phyloP scores from a whole-genome alignment of 2,113 vertebrate species.

The Megaleporinus macrocephalus region DNA sequence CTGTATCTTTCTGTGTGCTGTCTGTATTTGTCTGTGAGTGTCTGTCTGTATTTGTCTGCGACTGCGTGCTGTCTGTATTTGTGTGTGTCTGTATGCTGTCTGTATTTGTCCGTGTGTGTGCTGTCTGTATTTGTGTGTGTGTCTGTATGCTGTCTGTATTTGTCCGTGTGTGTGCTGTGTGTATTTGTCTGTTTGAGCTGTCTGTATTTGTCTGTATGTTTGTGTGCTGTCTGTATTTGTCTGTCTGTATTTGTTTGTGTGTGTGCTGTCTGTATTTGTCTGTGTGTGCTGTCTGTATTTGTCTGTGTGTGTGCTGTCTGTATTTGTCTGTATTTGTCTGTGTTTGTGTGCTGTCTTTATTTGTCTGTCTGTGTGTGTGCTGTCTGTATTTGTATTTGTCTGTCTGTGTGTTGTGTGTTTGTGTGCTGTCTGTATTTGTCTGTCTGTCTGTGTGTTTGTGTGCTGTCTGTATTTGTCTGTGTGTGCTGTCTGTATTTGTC shows the following conservation, averaged over 20 bases:
- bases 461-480: neutral
- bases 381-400: neutral
- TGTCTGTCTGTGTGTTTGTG: neutral
- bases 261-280: too few species aligned
- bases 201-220: slow-evolving; percentile 52
- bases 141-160: too few species aligned
- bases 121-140: too few species aligned
- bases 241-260: too few species aligned
- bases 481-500: neutral
- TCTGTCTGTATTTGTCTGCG: neutral
- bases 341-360: too few species aligned
- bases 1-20: neutral
- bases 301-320: too few species aligned
- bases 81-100: too few species aligned
- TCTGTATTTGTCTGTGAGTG: neutral
- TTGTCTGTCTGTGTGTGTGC: too few species aligned
- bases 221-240: too few species aligned
- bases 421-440: neutral
- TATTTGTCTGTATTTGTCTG: too few species aligned
- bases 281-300: too few species aligned
- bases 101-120: neutral
- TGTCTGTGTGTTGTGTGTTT: neutral
- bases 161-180: too few species aligned
- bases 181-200: slow-evolving; percentile 69
- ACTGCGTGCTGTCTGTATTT: neutral